Evolutionary conservation across 2,888 invertebrate genomes (phyloP), one percentile per base, ranked within the genome.

Genomic region (Trachelus troglodyta): DNA sequence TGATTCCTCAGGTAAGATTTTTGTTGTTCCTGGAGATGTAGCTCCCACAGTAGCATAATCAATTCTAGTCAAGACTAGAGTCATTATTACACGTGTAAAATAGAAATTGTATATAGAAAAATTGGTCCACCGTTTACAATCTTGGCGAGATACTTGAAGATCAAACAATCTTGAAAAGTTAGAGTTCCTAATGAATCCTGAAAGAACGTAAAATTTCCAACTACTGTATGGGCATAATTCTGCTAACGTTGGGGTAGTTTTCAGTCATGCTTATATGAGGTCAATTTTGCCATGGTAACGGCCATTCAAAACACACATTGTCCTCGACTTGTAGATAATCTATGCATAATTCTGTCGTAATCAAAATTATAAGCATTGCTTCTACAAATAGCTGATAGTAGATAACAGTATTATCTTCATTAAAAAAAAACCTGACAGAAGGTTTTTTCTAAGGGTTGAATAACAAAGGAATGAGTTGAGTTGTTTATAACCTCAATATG

Each of bases 11-110:
- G 97, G 96, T 79, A 98, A 92, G 75, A 98, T 92, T 92, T 95
- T 95, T 89, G 97, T 93, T 74, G 96, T 96, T 88, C 96, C 95
- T 31, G 95, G 94, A 79, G 95, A 95, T 11, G 96, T 96, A 71
- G 96, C 94, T 9, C 96, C 96, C 80, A 96, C 94, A 87, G 96
- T 94, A 34, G 95, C 93, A 87, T 98, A 98, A 92, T 98, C 97
- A n/a, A 97, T 94, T 82, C 97, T 93, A 69, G 95, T 94, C 85
- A 98, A 92, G 91, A 96, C 95, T 85, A 97, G 93, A 91, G 97
- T 95, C 97, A 97, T 96, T 85, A 83, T 92, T 75, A 15, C 4
- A 40, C 6, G 40, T 40, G 15, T 15, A 40, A 40, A 40, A 6
- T 40, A 15, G 40, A 40, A 15, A 40, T 15, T 40, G 6, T 40